Conservation (phyloP, 92 coral and sea anemone genomes). For the Desmophyllum pertusum region DNA sequence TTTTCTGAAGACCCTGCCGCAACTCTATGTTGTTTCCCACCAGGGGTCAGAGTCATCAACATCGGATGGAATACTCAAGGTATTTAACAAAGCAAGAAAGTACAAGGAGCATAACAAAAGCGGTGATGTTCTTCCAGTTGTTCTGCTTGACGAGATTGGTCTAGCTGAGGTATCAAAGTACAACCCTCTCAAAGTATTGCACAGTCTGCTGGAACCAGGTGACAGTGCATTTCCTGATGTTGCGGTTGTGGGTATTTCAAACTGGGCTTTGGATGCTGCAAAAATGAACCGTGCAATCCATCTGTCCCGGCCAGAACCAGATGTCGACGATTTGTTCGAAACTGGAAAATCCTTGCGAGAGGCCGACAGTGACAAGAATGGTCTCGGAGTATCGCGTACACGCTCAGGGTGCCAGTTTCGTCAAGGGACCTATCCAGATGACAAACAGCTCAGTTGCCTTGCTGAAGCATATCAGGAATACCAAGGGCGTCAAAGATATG, state of each 20-base stretch:
- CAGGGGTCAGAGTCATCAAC: constrained; percentile 99
- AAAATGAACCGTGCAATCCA: constrained; percentile 99
- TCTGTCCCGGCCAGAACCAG: constrained; percentile 97
- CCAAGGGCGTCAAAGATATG: constrained; percentile 70
- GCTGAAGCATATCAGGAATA: constrained; percentile 86
- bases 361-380: constrained; percentile 40
- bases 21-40: constrained; percentile 90
- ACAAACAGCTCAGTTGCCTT: constrained; percentile 69
- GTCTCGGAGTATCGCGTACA: constrained; percentile 3
- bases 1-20: constrained; percentile 83
- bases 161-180: constrained; percentile 95
- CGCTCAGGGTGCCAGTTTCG: constrained; percentile 37
- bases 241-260: constrained; percentile 99
- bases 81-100: constrained; percentile 94
- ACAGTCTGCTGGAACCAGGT: constrained; percentile 90
- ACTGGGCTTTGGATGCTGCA: constrained; percentile 99
- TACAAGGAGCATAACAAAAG: constrained; percentile 76
- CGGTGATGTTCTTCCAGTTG: constrained; percentile 92
- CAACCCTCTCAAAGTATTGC: constrained; percentile 96
- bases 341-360: constrained; percentile 89
- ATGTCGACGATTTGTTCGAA: constrained; percentile 77
- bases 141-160: constrained; percentile 96
- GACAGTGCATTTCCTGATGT: constrained; percentile 88
- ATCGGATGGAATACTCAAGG: constrained; percentile 93
- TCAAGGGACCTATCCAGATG: constrained; percentile 15